Base-by-base conservation (phyloP, 2,888 invertebrate genomes). In the Drosophila fulvimacula region DNA sequence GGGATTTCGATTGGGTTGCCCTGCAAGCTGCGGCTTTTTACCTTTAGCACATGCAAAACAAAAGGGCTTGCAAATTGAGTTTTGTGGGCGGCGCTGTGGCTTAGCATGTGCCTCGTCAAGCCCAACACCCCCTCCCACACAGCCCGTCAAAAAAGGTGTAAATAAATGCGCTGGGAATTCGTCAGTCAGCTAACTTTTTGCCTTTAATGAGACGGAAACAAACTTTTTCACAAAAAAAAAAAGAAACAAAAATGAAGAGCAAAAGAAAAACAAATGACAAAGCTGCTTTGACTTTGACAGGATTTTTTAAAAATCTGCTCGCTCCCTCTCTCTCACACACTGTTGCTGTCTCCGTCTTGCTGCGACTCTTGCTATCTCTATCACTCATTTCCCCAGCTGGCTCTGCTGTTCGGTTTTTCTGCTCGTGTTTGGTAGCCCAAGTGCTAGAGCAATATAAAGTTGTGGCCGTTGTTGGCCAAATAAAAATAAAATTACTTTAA, bases 401-500 rank as follows among this genome's bases (percentile, higher is more conserved):
- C 65, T 48, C 46, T 34, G 49, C 59, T 62, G 66, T 69, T 62
- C 32, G 67, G 59, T 24, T 61, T 32, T 71, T 61, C 19, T 30
- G 27, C 21, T 59, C 66, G 48, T 56, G 39, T 57, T 24, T 32
- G 51, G 21, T 17, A 44, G 41, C 56, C 56, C 62, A 67, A 78
- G 81, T 73, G 79, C 64, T 69, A 74, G 77, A 73, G 80, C 77
- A 83, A 81, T 81, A 81, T 77, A 77, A 83, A 81, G 70, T 80
- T 80, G 58, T 58, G 65, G 51, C 65, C 42, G 71, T 76, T 79
- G 71, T 80, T 79, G 69, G 57, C 53, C 74, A 78, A 82, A 89
- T 88, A 90, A 88, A 90, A 86, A 86, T 83, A 79, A 90, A 86
- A 86, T 86, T 86, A 90, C 89, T 88, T 88, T 82, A 86, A 90